Evolutionary conservation across 2,113 vertebrate species (phyloP).

Genomic region (Gorsachius goisagi): DNA sequence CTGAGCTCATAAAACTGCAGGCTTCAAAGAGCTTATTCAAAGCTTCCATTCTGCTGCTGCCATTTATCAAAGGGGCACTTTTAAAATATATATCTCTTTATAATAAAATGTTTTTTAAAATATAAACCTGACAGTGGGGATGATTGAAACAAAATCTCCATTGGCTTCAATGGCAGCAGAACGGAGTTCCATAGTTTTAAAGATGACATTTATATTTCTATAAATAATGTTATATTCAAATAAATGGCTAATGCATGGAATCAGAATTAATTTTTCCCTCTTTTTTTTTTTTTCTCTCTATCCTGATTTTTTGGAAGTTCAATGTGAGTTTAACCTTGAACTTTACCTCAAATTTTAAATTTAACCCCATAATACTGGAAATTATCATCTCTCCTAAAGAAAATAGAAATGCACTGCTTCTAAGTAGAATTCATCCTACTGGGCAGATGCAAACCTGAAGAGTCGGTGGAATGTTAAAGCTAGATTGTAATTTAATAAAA

Average conservation of each 20-base stretch:
- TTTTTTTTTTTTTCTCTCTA: neutral
- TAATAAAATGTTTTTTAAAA: constrained; percentile 47
- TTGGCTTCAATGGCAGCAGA: constrained; percentile 17
- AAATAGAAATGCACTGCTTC: neutral
- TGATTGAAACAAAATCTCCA: constrained; percentile 53
- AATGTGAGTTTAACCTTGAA: neutral
- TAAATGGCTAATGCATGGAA: neutral
- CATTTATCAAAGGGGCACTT: constrained; percentile 54
- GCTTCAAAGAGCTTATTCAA: constrained; percentile 67
- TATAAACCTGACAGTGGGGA: constrained; percentile 12
- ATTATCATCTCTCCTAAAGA: neutral
- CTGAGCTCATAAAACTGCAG: constrained; percentile 66
- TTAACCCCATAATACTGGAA: neutral
- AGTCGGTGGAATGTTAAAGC: neutral
- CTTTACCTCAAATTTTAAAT: neutral
- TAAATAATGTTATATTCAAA: neutral
- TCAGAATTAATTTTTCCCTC: neutral
- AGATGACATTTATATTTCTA: neutral
- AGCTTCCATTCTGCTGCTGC: constrained; percentile 39
- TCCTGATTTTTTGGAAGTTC: neutral
- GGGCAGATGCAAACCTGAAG: neutral
- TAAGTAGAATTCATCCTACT: neutral
- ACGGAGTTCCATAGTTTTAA: constrained; percentile 11
- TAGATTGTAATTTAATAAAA: neutral
- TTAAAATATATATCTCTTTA: constrained; percentile 56